Evolutionary conservation across 30 jellyfish, hydroid and myxozoan species (phyloP).

Genomic region (Clytia hemisphaerica): DNA sequence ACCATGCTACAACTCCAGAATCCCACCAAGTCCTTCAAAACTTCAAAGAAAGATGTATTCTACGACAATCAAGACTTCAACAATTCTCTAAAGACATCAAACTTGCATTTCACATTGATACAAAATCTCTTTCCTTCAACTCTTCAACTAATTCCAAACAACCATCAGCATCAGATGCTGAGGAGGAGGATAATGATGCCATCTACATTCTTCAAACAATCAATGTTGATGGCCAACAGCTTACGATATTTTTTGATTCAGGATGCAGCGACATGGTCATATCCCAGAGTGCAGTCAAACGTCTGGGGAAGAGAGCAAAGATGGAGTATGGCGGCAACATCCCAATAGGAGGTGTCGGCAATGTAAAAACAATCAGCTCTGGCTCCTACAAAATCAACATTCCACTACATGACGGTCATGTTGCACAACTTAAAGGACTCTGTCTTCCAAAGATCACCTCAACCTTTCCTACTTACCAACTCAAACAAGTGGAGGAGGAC

Average conservation of each 20-base stretch:
- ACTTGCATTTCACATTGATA: background rate
- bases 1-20: background rate
- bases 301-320: conserved; percentile 9
- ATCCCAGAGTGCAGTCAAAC: conserved; percentile 9
- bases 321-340: background rate
- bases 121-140: too few relatives aligned
- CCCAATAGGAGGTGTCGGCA: conserved; percentile 6
- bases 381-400: background rate
- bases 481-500: background rate
- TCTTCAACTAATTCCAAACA: too few relatives aligned
- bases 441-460: background rate
- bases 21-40: conserved; percentile 2
- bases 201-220: conserved; percentile 17
- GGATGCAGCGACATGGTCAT: conserved; percentile 14
- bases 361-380: conserved; percentile 1
- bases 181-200: background rate
- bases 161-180: too few relatives aligned
- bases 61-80: conserved; percentile 4
- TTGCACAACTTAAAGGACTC: background rate
- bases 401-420: background rate
- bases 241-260: background rate
- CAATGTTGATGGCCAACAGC: conserved; percentile 10
- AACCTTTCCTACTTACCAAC: background rate
- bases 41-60: conserved; percentile 15
- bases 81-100: background rate